Conservation (phyloP, 2,888 invertebrate species). For the Rotaria socialis region DNA sequence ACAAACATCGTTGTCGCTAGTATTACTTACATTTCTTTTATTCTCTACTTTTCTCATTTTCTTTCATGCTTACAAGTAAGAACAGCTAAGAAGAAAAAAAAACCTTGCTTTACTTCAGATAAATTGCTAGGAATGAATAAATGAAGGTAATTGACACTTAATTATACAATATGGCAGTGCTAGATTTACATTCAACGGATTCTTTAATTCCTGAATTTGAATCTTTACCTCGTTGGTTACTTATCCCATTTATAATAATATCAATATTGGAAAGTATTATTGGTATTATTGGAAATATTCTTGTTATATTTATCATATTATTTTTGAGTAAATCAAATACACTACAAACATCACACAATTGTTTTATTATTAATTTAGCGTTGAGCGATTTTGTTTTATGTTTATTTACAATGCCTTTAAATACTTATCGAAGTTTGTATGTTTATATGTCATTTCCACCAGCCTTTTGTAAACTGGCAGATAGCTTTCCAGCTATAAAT, state of each 20-base stretch:
- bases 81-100: too few species aligned
- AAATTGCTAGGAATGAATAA: too few species aligned
- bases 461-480: neutral
- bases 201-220: neutral
- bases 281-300: neutral
- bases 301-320: neutral
- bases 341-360: neutral
- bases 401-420: neutral
- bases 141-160: too few species aligned
- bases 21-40: too few species aligned
- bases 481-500: constrained; percentile 27
- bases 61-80: too few species aligned
- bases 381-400: constrained; percentile 35
- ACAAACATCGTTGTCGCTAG: too few species aligned
- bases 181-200: neutral
- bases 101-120: too few species aligned
- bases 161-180: too few species aligned
- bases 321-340: neutral
- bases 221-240: neutral
- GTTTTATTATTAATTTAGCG: constrained; percentile 21
- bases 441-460: too few species aligned
- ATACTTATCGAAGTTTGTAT: too few species aligned
- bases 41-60: too few species aligned
- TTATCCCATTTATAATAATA: neutral
- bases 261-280: constrained; percentile 9